These are phyloP conservation scores for Hiodon tergisus DNA, from an alignment of 2,113 vertebrate species.

Conservation along the genomic window DNA sequence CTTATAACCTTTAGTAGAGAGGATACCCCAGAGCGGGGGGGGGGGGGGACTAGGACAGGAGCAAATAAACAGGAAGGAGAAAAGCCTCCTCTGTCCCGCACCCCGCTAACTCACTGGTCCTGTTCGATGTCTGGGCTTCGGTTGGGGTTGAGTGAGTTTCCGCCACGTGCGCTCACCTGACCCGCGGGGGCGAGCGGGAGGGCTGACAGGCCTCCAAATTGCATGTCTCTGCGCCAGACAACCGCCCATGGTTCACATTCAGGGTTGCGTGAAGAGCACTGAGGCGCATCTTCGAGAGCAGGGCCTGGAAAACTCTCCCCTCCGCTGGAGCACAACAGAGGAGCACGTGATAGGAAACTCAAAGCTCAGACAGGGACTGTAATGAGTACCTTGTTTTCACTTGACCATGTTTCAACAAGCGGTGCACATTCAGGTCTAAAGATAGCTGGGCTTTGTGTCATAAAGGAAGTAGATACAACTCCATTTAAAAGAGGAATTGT, in stretches of 20 bases:
- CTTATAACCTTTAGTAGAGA: too few relatives aligned
- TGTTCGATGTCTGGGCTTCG: not conserved
- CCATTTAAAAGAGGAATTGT: not conserved
- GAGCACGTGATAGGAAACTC: slow-evolving; percentile 28
- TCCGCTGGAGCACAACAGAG: slow-evolving; percentile 28
- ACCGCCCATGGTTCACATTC: too few relatives aligned
- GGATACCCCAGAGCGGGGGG: too few relatives aligned
- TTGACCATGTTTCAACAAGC: slow-evolving; percentile 12
- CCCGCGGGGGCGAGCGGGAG: not conserved
- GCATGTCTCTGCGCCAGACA: not conserved
- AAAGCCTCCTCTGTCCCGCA: too few relatives aligned
- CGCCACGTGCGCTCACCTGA: slow-evolving; percentile 38
- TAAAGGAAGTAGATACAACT: too few relatives aligned
- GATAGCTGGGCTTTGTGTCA: not conserved
- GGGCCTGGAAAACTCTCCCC: not conserved
- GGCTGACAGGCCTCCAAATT: not conserved
- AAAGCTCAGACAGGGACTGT: slow-evolving; percentile 11
- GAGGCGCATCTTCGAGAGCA: not conserved
- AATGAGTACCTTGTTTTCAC: slow-evolving; percentile 28
- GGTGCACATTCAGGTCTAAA: not conserved
- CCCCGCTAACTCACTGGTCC: not conserved
- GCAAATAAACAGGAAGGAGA: not conserved
- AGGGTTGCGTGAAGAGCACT: too few relatives aligned
- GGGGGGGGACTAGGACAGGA: not conserved
- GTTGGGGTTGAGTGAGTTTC: slow-evolving; percentile 39